Percentiles rank a stretch among this genome's conserved stretches.
These are phyloP conservation scores for Platalea minor DNA, from an alignment of 2,797 vertebrate species.

Conservation along the genomic window DNA sequence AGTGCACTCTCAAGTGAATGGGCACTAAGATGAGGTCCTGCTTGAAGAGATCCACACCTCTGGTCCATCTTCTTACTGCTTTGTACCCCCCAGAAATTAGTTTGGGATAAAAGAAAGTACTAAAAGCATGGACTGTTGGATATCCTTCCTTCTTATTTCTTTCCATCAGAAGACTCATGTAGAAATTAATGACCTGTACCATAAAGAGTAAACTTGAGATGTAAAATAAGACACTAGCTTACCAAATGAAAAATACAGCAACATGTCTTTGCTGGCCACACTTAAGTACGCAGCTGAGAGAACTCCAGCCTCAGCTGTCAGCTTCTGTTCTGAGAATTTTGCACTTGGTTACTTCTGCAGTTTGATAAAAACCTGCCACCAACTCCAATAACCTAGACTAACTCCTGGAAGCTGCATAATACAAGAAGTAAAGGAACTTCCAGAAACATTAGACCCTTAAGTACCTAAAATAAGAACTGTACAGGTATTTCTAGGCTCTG, in stretches of 20 bases:
- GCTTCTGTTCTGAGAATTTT: not conserved
- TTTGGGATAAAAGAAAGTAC: conserved; percentile 92
- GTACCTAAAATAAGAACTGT: not conserved
- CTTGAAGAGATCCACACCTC: conserved; percentile 85
- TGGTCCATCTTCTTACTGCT: conserved; percentile 91
- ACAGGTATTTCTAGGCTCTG: not conserved
- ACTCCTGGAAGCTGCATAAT: not conserved
- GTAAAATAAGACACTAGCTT: not conserved
- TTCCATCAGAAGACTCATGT: conserved; percentile 88
- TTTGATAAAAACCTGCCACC: not conserved
- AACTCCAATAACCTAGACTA: not conserved
- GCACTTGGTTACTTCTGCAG: not conserved
- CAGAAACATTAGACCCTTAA: not conserved
- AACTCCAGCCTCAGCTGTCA: not conserved
- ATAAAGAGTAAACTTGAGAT: not conserved
- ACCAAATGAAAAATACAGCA: not conserved
- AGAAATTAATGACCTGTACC: conserved; percentile 92
- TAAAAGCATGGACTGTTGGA: conserved; percentile 85
- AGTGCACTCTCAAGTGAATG: conserved; percentile 86
- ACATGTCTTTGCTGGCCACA: not conserved
- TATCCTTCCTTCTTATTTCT: conserved; percentile 75
- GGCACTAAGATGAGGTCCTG: conserved; percentile 88
- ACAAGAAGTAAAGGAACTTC: not conserved
- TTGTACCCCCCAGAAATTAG: conserved; percentile 80
- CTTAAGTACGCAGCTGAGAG: not conserved